Evolutionary conservation across 1,140 invertebrate genomes (phyloP).

Genomic region (Choristoneura fumiferana): DNA sequence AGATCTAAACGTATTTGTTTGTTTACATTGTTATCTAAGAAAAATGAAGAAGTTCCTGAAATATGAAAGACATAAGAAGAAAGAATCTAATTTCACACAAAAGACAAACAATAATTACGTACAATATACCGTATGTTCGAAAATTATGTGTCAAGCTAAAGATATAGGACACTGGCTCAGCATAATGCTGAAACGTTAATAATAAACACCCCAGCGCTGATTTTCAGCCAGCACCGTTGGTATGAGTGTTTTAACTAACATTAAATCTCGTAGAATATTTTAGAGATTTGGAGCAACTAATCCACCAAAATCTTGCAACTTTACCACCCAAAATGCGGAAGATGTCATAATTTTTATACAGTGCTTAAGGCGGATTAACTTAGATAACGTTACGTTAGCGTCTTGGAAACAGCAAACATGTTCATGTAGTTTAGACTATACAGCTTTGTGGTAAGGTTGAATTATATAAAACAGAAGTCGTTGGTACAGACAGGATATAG

Average conservation of each 20-base stretch:
- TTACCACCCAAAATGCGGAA: conserved; percentile 10
- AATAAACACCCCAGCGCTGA: too few species aligned
- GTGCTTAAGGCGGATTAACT: background rate
- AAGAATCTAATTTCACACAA: conserved; percentile 5
- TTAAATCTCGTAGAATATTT: background rate
- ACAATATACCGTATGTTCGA: too few species aligned
- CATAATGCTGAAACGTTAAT: too few species aligned
- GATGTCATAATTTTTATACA: conserved; percentile 16
- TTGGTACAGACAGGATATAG: conserved; percentile 51
- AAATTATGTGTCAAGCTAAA: too few species aligned
- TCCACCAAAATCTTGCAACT: background rate
- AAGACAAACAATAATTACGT: background rate
- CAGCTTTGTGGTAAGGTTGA: background rate
- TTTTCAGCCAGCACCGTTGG: too few species aligned
- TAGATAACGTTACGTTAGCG: conserved; percentile 1
- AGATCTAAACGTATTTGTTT: conserved; percentile 42
- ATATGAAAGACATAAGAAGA: conserved; percentile 8
- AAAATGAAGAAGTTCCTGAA: too few species aligned
- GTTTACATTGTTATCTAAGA: too few species aligned
- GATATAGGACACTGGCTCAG: too few species aligned
- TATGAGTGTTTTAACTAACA: too few species aligned
- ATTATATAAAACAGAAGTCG: background rate
- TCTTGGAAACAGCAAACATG: background rate
- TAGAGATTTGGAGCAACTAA: too few species aligned
- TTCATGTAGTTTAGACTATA: background rate